Conservation (phyloP, 2,113 vertebrate species). For the Scomber japonicus region DNA sequence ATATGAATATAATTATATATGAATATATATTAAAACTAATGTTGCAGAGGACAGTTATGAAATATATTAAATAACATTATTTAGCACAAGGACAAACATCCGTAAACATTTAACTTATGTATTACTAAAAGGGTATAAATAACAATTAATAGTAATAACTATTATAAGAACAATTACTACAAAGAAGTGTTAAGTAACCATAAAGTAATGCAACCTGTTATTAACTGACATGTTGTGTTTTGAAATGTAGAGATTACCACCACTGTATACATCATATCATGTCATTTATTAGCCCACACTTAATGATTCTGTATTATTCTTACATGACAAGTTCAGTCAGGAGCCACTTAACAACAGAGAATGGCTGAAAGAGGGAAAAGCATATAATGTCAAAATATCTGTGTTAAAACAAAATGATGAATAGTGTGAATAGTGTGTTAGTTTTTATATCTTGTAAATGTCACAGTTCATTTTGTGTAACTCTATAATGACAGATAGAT, state of each 20-base stretch:
- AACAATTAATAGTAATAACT: too few species aligned
- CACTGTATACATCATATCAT: not conserved
- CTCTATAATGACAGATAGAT: not conserved
- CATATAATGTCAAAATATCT: not conserved
- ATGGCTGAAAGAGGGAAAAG: slow-evolving; percentile 88
- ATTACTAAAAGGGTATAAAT: not conserved
- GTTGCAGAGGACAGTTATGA: not conserved
- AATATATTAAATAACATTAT: not conserved
- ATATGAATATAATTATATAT: not conserved
- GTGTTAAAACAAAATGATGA: not conserved
- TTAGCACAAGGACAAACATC: not conserved
- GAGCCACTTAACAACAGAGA: slow-evolving; percentile 94
- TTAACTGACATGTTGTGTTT: not conserved
- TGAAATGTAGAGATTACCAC: too few species aligned
- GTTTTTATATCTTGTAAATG: not conserved
- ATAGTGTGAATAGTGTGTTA: too few species aligned
- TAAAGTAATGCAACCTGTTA: not conserved
- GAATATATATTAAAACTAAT: not conserved
- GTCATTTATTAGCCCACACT: not conserved
- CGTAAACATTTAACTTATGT: not conserved
- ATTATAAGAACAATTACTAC: too few species aligned
- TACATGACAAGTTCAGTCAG: slow-evolving; percentile 96
- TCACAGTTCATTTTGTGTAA: not conserved
- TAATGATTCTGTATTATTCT: slow-evolving; percentile 75
- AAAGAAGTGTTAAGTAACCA: too few species aligned